Evolutionary conservation across 1,140 invertebrate genomes (phyloP), one percentile per base, ranked within the genome.

Genomic region (Pogonomyrmex barbatus): DNA sequence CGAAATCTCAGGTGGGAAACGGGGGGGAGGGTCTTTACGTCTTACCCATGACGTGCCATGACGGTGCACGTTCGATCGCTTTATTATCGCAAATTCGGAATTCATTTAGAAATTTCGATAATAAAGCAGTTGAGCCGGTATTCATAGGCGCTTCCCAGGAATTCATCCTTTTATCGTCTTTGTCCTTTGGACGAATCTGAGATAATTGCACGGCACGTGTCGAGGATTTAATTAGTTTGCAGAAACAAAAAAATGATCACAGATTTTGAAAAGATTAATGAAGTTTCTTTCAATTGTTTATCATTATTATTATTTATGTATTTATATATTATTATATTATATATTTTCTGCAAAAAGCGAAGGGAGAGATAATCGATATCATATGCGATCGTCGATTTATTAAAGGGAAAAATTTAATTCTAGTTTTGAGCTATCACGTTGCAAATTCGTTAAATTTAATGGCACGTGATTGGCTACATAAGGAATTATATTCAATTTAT

Each of bases 181-280:
- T 62, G 17, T 86, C 56, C 47, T 86, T 70, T 68, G 52, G 24
- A 45, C 33, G 71, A 71, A 56, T 62, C 3, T 8, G 12, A n/a
- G 52, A 36, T 76, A 67, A 88, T 88, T 86, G 60, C 75, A 42
- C 24, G 9, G 42, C 12, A n/a, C n/a, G 54, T 30, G 45, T 87
- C 76, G 10, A 45, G 42, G 52, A 85, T 83, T 86, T 87, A 89
- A 89, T 89, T 89, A 86, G 78, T 87, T 83, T 86, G 78, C 54
- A 85, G 36, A 67, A 36, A 36, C 56, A 9, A 45, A 47, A 12
- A 33, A 5, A 30, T 68, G 12, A 33, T 2, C 9, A 9, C n/a
- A 10, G 9, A 67, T 0, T 14, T 50, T 30, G 4, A 30, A 50
- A 68, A 50, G n/a, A 24, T 56, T 56, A 56, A 0, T 60, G 2